Base-by-base conservation (phyloP, 2,113 vertebrate genomes). In the Gallinago media region DNA sequence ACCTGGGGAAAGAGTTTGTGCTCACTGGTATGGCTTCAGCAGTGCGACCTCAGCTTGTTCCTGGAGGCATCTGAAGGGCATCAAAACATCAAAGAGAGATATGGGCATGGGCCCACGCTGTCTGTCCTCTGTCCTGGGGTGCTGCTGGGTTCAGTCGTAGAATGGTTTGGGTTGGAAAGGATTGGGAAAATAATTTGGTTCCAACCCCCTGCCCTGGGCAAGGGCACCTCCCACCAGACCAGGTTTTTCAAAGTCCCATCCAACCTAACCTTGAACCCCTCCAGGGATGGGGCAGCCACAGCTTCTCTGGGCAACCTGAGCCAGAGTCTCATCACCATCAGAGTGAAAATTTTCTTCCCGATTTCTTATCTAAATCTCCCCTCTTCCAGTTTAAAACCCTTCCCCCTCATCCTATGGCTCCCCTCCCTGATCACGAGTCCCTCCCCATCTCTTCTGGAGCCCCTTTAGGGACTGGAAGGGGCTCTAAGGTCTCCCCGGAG, bases 91-190 rank as follows among this genome's bases (percentile, higher is more conserved):
- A 31, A 23, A 80, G 88, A 18, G 7, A 54, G 36, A 38, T 38
- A 44, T 0, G 0, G 46, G 46, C 14, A 9, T 31, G 38, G 3
- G 5, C 11, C 20, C 55, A 4, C 1, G 10, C 66, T 46, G 32
- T n/a, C 61, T 7, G 29, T 34, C 38, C 23, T 66, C 74, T 59
- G 46, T 0, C 77, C 63, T 65, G 77, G 49, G 67, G 26, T 77
- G 68, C 79, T 85, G 86, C 66, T 44, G 38, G 62, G 27, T 71
- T 71, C 82, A 21, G 47, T 88, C 34, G 27, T 18, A 38, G 59
- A 36, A 38, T 38, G 34, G 25, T 38, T 38, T 5, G 7, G 3
- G 34, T 18, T 62, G 34, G 23, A 38, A 62, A 26, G 59, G 59
- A 62, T 36, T 16, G 15, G 26, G 12, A 27, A 38, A 26, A 18